phyloP scores from a whole-genome alignment of 2,113 vertebrate genomes.

The Eulemur macaco region DNA sequence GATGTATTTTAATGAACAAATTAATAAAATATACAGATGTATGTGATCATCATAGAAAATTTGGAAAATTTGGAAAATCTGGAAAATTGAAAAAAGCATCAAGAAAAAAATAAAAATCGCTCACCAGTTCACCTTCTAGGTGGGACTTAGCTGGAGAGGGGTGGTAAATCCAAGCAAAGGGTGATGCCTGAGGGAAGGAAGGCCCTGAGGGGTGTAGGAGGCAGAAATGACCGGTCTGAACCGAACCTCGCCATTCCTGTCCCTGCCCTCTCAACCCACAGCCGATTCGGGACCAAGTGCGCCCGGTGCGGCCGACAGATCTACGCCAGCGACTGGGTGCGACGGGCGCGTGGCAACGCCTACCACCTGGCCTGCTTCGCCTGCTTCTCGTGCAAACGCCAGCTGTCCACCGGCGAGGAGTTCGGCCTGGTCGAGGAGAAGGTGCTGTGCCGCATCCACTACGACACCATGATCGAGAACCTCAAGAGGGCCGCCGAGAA shows the following conservation, averaged over 20 bases:
- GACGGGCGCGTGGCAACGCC: constrained; percentile 94
- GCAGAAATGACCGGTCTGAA: not conserved
- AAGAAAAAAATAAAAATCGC: constrained; percentile 27
- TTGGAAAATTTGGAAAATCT: not conserved
- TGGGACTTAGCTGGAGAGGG: not conserved
- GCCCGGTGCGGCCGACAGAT: constrained; percentile 97
- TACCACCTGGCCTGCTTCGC: constrained; percentile 98
- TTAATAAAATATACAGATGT: not conserved
- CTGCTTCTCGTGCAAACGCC: constrained; percentile 97
- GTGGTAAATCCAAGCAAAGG: not conserved
- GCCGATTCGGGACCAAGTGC: constrained; percentile 99
- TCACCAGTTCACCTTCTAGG: not conserved
- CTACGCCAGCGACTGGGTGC: constrained; percentile 98
- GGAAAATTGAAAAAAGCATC: constrained; percentile 47
- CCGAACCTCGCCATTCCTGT: not conserved
- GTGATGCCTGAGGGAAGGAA: not conserved
- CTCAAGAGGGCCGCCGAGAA: constrained; percentile 96
- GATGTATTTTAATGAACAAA: not conserved
- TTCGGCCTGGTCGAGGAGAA: constrained; percentile 98
- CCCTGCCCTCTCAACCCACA: constrained; percentile 78
- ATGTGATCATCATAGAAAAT: not conserved
- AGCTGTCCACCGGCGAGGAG: constrained; percentile 97
- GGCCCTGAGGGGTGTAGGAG: not conserved
- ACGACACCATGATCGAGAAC: constrained; percentile 99
- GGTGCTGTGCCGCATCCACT: constrained; percentile 97